Base-by-base conservation (phyloP, 2,888 invertebrate genomes). In the Ochropleura plecta region DNA sequence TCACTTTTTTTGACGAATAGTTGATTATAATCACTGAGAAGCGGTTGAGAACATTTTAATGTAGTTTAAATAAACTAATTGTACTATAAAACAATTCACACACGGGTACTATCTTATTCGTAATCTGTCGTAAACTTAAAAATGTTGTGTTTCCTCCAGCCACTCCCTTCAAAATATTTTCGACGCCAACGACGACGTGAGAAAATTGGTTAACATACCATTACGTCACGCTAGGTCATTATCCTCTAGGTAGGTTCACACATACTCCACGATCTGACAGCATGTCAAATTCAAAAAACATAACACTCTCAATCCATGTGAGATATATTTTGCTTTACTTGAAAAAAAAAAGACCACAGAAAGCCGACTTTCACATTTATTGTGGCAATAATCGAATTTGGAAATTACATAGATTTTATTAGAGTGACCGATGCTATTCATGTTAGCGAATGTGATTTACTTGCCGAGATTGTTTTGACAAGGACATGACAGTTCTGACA, bases 291-390 rank as follows among this genome's bases (percentile, higher is more conserved):
- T 51, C 48, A 76, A 70, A 76, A 70, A 65, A 79, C 16, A 30
- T 59, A 62, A 8, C 20, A 74, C 60, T 66, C 70, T 49, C 53
- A 76, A 12, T 57, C 79, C 60, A 73, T 49, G 85, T 81, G 73
- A 66, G 62, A 78, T 79, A 83, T 79, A 76, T 81, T 82, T 74
- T 79, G 74, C 76, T 30, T 30, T n/a, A n/a, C n/a, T 81, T 69
- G 5, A 70, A 85, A 87, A 86, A 85, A 84, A 86, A 81, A 55
- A 4, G 62, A 81, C 70, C 63, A 75, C 84, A 86, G 87, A 88
- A 88, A 88, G 85, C 81, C 65, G 44, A 84, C 91, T 92, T 91
- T 92, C 91, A 87, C 91, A 73, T 82, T 79, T 71, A 73, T 69
- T 82, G 67, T 70, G 77, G 81, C 68, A 83, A 85, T 86, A 82